A percentile compares a stretch with the other conserved stretches of the same genome.
These are phyloP conservation scores for Tolypeutes matacus DNA, from an alignment of 2,797 vertebrate species.

Conservation along the genomic window DNA sequence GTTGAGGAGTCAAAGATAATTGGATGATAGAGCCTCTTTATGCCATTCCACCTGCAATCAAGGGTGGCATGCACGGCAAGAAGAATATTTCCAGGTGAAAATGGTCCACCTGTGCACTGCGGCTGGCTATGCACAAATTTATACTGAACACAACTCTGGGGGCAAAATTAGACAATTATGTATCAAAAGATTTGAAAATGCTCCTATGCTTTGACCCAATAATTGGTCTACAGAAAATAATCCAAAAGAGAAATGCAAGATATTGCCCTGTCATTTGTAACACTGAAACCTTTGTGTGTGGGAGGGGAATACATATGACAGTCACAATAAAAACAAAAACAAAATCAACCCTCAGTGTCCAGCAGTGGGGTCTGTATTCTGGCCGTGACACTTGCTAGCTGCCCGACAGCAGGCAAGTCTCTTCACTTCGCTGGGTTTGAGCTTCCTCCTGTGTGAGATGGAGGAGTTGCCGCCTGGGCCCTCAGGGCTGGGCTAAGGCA, in stretches of 20 bases:
- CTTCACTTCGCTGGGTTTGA: background rate
- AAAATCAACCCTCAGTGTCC: background rate
- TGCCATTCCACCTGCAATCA: too few relatives aligned
- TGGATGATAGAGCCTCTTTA: too few relatives aligned
- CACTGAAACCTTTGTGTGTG: background rate
- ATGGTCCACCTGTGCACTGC: background rate
- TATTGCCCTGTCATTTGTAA: background rate
- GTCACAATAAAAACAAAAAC: background rate
- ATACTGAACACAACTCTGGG: background rate
- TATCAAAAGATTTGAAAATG: background rate
- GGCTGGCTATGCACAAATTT: background rate
- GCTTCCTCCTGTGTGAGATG: background rate
- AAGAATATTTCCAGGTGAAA: background rate
- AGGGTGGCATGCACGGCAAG: too few relatives aligned
- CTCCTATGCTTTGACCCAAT: background rate
- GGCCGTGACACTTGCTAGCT: background rate
- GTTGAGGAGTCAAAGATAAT: background rate
- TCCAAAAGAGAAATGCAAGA: background rate
- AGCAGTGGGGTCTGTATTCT: background rate
- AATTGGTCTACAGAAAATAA: background rate
- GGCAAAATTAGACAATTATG: background rate
- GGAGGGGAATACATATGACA: too few relatives aligned
- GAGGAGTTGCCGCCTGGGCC: background rate
- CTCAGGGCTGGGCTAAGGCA: background rate
- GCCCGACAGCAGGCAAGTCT: background rate